Evolutionary conservation across 2,888 invertebrate species (phyloP).

Genomic region (Brenthis ino): DNA sequence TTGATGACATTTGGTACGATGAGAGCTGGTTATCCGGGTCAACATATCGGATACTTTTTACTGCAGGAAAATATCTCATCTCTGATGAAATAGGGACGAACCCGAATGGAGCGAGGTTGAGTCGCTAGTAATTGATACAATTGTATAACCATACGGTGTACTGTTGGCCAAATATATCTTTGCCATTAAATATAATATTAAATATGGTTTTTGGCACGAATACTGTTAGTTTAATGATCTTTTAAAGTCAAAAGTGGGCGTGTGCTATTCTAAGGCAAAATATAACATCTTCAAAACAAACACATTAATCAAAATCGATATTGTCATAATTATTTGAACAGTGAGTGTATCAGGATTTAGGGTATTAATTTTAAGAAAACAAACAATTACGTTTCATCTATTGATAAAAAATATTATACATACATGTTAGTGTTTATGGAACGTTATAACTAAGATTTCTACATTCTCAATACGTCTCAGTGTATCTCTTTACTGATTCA

Average conservation of each 20-base stretch:
- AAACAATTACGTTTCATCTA: not conserved
- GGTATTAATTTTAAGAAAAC: not conserved
- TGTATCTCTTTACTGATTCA: slow-evolving; percentile 29
- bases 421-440: too few relatives aligned
- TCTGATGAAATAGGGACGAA: too few relatives aligned
- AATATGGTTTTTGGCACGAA: slow-evolving; percentile 23
- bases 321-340: too few relatives aligned
- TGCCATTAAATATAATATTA: slow-evolving; percentile 17
- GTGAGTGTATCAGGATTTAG: not conserved
- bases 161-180: slow-evolving; percentile 2
- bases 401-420: too few relatives aligned
- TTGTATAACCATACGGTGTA: not conserved
- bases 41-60: too few relatives aligned
- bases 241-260: slow-evolving; percentile 13
- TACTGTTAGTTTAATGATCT: slow-evolving; percentile 27
- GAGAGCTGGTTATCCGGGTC: too few relatives aligned
- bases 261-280: slow-evolving; percentile 1
- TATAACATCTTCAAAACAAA: slow-evolving; percentile 8
- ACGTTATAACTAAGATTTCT: not conserved
- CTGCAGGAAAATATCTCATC: too few relatives aligned
- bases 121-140: not conserved
- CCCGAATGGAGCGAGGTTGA: too few relatives aligned
- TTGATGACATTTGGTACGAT: too few relatives aligned
- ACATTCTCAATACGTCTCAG: not conserved
- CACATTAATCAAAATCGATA: not conserved